Conservation (phyloP, 2,113 vertebrate species). For the Verasper variegatus region DNA sequence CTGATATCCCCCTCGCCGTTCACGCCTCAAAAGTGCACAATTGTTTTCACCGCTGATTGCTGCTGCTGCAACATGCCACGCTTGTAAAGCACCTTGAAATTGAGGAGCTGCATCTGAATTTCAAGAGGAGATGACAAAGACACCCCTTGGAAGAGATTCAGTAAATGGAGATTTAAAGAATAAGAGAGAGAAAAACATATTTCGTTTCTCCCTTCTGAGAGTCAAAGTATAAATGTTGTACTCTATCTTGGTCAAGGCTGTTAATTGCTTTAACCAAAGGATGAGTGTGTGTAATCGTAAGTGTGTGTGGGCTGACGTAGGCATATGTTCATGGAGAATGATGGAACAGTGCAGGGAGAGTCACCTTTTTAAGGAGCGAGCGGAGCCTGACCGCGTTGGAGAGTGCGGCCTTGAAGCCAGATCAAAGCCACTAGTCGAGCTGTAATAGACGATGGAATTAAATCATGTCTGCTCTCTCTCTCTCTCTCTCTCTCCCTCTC, state of each 20-base stretch:
- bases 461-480: constrained; percentile 67
- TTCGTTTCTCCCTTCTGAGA: constrained; percentile 5
- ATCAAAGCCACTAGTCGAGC: constrained; percentile 70
- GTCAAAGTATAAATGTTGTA: constrained; percentile 41
- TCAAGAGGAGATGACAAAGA: constrained; percentile 26
- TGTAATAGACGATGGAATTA: constrained; percentile 75
- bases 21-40: constrained; percentile 40
- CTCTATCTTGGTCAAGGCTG: constrained; percentile 53
- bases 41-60: constrained; percentile 69
- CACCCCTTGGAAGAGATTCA: background rate
- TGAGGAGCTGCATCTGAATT: constrained; percentile 53
- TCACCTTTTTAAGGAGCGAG: constrained; percentile 70
- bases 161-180: background rate
- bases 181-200: background rate
- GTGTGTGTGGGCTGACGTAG: constrained; percentile 4
- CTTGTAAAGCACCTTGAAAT: constrained; percentile 74
- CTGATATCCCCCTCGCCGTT: constrained; percentile 34
- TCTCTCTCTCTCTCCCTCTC: constrained; percentile 18
- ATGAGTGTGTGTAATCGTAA: constrained; percentile 27
- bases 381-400: constrained; percentile 43
- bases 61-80: constrained; percentile 47
- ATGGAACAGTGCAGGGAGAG: constrained; percentile 65
- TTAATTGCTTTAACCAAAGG: constrained; percentile 58
- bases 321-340: constrained; percentile 50
- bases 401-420: constrained; percentile 75